Percentiles rank a stretch among this genome's conserved stretches.
phyloP scores from a whole-genome alignment of 2,888 invertebrate genomes.

The Megamerina dolium region DNA sequence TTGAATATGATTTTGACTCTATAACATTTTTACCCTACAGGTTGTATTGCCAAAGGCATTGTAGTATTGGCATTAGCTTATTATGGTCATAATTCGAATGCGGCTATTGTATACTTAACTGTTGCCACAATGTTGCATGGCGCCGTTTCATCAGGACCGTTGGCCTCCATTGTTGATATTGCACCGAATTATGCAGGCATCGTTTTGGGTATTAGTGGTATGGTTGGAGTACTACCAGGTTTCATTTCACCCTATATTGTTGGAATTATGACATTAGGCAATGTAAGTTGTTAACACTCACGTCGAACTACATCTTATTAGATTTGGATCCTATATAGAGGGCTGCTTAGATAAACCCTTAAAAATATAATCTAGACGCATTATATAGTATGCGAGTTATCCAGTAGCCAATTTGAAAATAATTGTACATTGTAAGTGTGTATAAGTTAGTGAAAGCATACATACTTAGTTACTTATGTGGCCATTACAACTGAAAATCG shows the following conservation, averaged over 20 bases:
- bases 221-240: constrained; percentile 55
- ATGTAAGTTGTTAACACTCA: no score
- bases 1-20: not conserved
- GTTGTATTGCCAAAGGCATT: constrained; percentile 57
- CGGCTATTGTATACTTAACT: constrained; percentile 58
- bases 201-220: constrained; percentile 57
- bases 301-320: no score
- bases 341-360: no score
- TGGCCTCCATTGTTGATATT: constrained; percentile 63
- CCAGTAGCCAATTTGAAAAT: no score
- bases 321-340: no score
- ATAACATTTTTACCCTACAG: constrained; percentile 33
- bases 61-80: constrained; percentile 58
- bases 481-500: no score
- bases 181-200: constrained; percentile 59
- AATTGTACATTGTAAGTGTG: no score
- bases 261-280: constrained; percentile 57
- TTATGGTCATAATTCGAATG: constrained; percentile 57
- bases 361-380: no score
- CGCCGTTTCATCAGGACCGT: constrained; percentile 60
- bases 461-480: no score
- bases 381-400: no score
- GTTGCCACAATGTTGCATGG: constrained; percentile 61
- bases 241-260: constrained; percentile 60
- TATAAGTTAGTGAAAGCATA: no score